Conservation (phyloP, 1,140 invertebrate species). For the Sipha flava region DNA sequence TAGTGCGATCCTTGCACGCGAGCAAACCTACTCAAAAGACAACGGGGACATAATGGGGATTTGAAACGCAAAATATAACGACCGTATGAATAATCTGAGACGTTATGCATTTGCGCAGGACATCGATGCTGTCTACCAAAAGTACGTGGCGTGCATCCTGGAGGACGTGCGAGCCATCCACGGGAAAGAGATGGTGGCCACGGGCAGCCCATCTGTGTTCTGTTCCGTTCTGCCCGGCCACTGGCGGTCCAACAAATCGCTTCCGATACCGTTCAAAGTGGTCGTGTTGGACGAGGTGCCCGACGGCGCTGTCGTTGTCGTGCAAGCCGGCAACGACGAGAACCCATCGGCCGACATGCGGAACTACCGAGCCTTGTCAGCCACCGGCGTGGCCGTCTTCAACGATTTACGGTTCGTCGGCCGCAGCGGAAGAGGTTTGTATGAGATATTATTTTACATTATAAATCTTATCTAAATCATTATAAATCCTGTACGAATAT, state of each 20-base stretch:
- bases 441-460: not conserved
- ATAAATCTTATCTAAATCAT: no score
- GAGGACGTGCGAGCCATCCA: constrained; percentile 44
- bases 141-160: constrained; percentile 17
- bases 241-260: constrained; percentile 95
- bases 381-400: constrained; percentile 96
- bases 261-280: constrained; percentile 89
- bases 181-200: constrained; percentile 75
- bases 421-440: constrained; percentile 89
- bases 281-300: constrained; percentile 83
- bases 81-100: no score
- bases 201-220: constrained; percentile 86
- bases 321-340: constrained; percentile 92
- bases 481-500: no score
- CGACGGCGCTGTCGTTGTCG: constrained; percentile 90
- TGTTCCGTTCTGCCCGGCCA: constrained; percentile 87
- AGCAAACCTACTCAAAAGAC: no score
- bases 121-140: constrained; percentile 1
- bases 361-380: constrained; percentile 89
- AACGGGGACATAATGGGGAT: no score
- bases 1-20: no score
- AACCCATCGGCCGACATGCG: constrained; percentile 91
- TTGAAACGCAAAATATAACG: no score
- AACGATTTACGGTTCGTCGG: constrained; percentile 96
- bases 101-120: not conserved